Evolutionary conservation across 2,797 vertebrate genomes (phyloP).

Genomic region (Microctenopoma lineatum): DNA sequence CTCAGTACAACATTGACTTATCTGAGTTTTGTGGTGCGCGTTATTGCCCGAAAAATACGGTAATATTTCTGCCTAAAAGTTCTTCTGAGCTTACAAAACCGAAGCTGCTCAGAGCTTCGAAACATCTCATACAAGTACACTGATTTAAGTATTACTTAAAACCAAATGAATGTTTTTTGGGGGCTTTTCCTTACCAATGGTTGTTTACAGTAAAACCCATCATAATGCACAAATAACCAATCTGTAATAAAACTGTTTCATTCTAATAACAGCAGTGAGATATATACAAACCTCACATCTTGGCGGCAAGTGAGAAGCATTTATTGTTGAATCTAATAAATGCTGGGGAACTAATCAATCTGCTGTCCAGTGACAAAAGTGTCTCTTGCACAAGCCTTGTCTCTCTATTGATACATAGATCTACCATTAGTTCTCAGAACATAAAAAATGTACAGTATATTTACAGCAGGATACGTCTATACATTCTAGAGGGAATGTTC

Average conservation of each 20-base stretch:
- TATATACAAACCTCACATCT: slow-evolving; percentile 52
- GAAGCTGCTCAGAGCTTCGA: slow-evolving; percentile 25
- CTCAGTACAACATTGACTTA: too few species aligned
- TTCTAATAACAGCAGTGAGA: slow-evolving; percentile 34
- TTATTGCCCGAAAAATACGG: neutral
- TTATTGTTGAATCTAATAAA: slow-evolving; percentile 47
- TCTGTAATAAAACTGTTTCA: slow-evolving; percentile 30
- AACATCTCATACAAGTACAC: slow-evolving; percentile 13
- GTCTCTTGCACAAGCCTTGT: slow-evolving; percentile 61
- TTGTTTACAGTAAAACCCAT: slow-evolving; percentile 53
- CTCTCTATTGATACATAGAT: slow-evolving; percentile 47
- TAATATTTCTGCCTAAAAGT: slow-evolving; percentile 6
- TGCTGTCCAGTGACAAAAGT: slow-evolving; percentile 62
- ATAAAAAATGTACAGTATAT: slow-evolving; percentile 92
- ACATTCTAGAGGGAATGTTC: slow-evolving; percentile 92
- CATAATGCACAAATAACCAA: slow-evolving; percentile 50
- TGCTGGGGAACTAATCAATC: slow-evolving; percentile 51
- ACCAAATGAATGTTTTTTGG: slow-evolving; percentile 20
- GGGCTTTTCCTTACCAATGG: slow-evolving; percentile 25
- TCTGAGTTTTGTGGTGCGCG: too few species aligned
- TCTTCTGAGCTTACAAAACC: neutral
- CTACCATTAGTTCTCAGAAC: slow-evolving; percentile 67
- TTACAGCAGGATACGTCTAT: slow-evolving; percentile 89
- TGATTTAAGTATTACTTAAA: slow-evolving; percentile 16
- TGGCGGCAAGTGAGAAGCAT: slow-evolving; percentile 25